These are phyloP conservation scores for Euwallacea fornicatus DNA, from an alignment of 1,140 invertebrate genomes.

Conservation along the genomic window DNA sequence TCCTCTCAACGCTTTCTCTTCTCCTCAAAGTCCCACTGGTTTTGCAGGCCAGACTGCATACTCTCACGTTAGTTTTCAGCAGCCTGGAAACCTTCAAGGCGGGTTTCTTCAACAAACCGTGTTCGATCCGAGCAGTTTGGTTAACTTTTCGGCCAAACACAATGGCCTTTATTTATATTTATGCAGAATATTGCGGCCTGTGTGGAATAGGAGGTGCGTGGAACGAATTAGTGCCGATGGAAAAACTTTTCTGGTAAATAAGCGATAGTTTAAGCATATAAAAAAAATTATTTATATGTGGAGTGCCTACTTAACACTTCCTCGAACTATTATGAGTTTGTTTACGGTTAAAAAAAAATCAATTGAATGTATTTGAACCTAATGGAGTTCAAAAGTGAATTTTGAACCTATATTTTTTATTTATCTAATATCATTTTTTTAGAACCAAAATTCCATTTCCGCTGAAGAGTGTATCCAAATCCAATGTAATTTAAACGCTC, in stretches of 20 bases:
- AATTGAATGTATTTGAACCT: too few relatives aligned
- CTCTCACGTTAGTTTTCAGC: slow-evolving; percentile 28
- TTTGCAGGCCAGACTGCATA: slow-evolving; percentile 28
- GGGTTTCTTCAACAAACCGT: slow-evolving; percentile 21
- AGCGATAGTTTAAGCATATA: neutral
- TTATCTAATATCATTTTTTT: slow-evolving; percentile 26
- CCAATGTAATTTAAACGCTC: slow-evolving; percentile 62
- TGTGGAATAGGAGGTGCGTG: slow-evolving; percentile 77
- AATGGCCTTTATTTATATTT: slow-evolving; percentile 92
- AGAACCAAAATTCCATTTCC: slow-evolving; percentile 56
- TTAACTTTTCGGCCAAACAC: slow-evolving; percentile 82
- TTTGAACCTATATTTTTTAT: neutral
- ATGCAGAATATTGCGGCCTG: slow-evolving; percentile 77
- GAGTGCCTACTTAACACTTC: too few relatives aligned
- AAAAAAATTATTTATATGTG: too few relatives aligned
- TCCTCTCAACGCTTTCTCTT: slow-evolving; percentile 40
- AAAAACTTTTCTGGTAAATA: slow-evolving; percentile 64
- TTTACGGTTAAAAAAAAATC: too few relatives aligned
- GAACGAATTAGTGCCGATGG: slow-evolving; percentile 61
- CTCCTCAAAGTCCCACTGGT: slow-evolving; percentile 42
- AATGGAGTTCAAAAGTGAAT: neutral
- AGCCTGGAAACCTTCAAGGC: slow-evolving; percentile 30
- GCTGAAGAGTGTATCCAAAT: slow-evolving; percentile 62
- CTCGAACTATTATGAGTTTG: too few relatives aligned
- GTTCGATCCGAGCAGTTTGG: slow-evolving; percentile 39